Evolutionary conservation across 64 coral and sea anemone species (phyloP).

Genomic region (Orbicella faveolata): DNA sequence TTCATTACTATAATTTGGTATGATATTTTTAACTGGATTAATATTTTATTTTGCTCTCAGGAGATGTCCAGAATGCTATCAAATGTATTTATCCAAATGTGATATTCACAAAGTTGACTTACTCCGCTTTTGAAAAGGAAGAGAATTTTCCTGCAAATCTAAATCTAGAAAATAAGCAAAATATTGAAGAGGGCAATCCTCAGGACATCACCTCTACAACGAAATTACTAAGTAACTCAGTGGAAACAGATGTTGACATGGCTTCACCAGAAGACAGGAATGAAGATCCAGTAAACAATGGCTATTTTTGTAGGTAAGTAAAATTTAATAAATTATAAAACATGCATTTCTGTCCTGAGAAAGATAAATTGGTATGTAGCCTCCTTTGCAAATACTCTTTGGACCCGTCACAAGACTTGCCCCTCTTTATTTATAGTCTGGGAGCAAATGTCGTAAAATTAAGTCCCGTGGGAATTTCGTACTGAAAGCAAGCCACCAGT

Average conservation of each 20-base stretch:
- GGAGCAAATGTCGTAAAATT: too few species aligned
- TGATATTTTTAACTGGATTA: too few species aligned
- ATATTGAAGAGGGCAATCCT: not conserved
- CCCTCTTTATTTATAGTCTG: too few species aligned
- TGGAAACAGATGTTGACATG: not conserved
- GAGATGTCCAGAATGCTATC: not conserved
- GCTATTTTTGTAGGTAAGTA: slow-evolving; percentile 24
- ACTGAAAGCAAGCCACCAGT: too few species aligned
- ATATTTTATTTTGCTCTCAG: not conserved
- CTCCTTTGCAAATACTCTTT: too few species aligned
- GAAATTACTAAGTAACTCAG: not conserved
- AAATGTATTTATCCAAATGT: slow-evolving; percentile 13
- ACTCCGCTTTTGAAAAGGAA: slow-evolving; percentile 2
- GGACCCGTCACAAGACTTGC: too few species aligned
- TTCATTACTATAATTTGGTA: too few species aligned
- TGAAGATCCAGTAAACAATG: not conserved
- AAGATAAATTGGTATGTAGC: not conserved
- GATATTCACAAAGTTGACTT: slow-evolving; percentile 18
- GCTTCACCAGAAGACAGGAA: not conserved
- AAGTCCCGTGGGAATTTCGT: too few species aligned
- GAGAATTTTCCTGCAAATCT: not conserved
- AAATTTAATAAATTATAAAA: not conserved
- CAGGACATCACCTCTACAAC: not conserved
- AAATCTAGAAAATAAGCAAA: not conserved
- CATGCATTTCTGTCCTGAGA: not conserved